Conservation (phyloP, 2,797 vertebrate genomes). For the Pitangus sulphuratus region DNA sequence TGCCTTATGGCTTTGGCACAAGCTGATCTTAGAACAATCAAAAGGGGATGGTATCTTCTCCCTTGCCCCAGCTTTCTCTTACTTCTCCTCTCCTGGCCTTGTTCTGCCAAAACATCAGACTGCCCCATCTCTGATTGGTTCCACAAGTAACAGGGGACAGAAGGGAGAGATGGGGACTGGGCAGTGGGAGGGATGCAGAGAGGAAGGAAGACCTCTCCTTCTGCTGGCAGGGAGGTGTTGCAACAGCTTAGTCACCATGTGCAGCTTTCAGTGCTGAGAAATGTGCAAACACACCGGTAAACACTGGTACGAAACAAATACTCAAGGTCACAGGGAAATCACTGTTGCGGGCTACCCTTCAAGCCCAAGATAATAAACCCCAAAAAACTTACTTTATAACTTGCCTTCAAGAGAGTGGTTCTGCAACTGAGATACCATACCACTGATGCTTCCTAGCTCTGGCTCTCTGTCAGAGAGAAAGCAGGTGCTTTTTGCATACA, state of each 20-base stretch:
- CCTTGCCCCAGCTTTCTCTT: not conserved
- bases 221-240: not conserved
- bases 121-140: fast-evolving
- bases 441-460: fast-evolving
- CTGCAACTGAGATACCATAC: fast-evolving
- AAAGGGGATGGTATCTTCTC: not conserved
- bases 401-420: not conserved
- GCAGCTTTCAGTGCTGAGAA: not conserved
- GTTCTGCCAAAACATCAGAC: not conserved
- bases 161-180: not conserved
- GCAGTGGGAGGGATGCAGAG: fast-evolving
- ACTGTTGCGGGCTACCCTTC: fast-evolving
- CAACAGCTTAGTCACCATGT: fast-evolving
- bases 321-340: not conserved
- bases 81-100: not conserved
- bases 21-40: not conserved
- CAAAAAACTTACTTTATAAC: not conserved
- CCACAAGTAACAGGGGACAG: fast-evolving
- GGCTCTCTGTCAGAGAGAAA: not conserved
- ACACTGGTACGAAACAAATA: not conserved
- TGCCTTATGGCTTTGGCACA: not conserved
- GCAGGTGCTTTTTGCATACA: not conserved
- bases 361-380: not conserved
- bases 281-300: not conserved
- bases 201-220: slow-evolving; percentile 5